A percentile compares a stretch with the other conserved stretches of the same genome.
Evolutionary conservation across 2,888 invertebrate species (phyloP).

Genomic region (Oscheius sp.): DNA sequence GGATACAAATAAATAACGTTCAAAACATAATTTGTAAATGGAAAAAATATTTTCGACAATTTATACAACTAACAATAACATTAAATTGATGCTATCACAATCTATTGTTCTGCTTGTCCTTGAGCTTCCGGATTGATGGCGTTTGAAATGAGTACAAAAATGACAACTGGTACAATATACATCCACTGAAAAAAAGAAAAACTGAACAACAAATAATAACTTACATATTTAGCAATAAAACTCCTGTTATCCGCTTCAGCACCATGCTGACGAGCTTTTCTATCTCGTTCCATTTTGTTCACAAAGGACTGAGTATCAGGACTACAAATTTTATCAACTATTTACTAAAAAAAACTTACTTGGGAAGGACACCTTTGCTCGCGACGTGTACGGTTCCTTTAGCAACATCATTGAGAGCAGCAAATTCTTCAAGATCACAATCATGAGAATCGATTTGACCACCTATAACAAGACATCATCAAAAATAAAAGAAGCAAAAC

Average conservation of each 20-base stretch:
- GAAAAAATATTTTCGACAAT: background rate
- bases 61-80: background rate
- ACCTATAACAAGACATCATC: background rate
- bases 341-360: constrained; percentile 14
- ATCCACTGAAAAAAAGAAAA: constrained; percentile 85
- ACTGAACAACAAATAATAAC: constrained; percentile 70
- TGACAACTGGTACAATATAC: constrained; percentile 93
- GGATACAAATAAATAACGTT: background rate
- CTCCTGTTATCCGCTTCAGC: constrained; percentile 84
- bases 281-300: constrained; percentile 89
- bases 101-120: constrained; percentile 33
- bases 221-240: constrained; percentile 96
- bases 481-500: constrained; percentile 7
- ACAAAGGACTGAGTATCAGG: constrained; percentile 95
- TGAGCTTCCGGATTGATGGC: constrained; percentile 80
- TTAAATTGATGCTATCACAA: background rate
- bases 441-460: constrained; percentile 22
- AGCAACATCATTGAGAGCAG: constrained; percentile 21
- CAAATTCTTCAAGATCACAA: background rate
- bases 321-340: constrained; percentile 29
- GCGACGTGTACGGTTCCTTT: constrained; percentile 41
- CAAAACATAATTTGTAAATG: background rate
- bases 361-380: constrained; percentile 33
- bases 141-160: constrained; percentile 88
- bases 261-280: constrained; percentile 84